Evolutionary conservation across 2,888 invertebrate genomes (phyloP).

Genomic region (Notodonta dromedarius): DNA sequence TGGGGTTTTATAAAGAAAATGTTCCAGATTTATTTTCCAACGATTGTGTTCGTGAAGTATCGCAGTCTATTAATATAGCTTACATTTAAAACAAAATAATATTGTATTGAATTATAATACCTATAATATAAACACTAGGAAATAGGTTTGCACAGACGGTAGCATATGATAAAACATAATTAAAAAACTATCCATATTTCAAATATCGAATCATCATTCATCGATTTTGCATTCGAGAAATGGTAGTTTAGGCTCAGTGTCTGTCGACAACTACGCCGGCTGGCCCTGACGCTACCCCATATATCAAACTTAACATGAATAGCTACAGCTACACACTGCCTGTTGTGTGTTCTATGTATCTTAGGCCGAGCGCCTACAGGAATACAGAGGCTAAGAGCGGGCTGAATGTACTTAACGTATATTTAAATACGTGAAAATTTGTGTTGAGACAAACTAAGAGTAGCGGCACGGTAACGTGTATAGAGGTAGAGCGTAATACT

Average conservation of each 20-base stretch:
- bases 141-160: no score
- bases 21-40: not conserved
- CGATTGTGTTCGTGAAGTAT: not conserved
- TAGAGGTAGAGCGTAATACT: no score
- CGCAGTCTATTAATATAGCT: not conserved
- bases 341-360: slow-evolving; percentile 13
- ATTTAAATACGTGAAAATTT: not conserved
- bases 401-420: not conserved
- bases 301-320: slow-evolving; percentile 52
- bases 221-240: slow-evolving; percentile 20
- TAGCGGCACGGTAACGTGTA: not conserved
- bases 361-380: not conserved
- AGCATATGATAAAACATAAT: not conserved
- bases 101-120: no score
- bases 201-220: not conserved
- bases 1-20: not conserved
- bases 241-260: slow-evolving; percentile 25
- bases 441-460: not conserved
- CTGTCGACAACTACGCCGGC: slow-evolving; percentile 42
- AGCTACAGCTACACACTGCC: slow-evolving; percentile 34
- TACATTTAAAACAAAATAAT: no score
- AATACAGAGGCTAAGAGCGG: slow-evolving; percentile 4
- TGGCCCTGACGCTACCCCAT: slow-evolving; percentile 47
- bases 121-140: no score
- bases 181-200: not conserved